phyloP scores from a whole-genome alignment of 2,888 invertebrate species.

The Andrena fulva region DNA sequence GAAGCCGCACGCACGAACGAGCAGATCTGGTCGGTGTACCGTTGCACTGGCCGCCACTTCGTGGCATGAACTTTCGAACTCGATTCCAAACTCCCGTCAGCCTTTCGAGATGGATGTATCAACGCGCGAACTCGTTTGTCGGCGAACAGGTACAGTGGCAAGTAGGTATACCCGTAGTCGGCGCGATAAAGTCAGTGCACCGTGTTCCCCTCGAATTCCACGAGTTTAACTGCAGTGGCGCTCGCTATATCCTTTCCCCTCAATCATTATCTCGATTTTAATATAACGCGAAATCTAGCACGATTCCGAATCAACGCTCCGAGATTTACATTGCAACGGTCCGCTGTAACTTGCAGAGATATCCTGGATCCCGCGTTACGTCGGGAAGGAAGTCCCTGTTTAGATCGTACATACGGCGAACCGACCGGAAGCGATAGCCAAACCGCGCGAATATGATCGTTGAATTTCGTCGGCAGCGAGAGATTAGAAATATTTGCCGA shows the following conservation, averaged over 20 bases:
- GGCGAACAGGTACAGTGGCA: not conserved
- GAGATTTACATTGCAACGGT: not conserved
- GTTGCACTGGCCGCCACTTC: conserved; percentile 36
- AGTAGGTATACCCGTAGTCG: not conserved
- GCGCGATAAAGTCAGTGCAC: not conserved
- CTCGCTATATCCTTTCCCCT: not conserved
- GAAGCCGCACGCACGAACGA: conserved; percentile 53
- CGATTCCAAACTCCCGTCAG: conserved; percentile 26
- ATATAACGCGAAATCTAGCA: not conserved
- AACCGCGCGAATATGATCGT: not conserved
- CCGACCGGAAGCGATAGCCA: not conserved
- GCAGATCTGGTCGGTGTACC: conserved; percentile 34
- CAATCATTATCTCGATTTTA: not conserved
- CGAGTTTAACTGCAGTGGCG: not conserved
- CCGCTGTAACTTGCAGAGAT: not conserved
- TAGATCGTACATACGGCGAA: not conserved
- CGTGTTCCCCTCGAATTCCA: not conserved
- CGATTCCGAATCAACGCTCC: not conserved
- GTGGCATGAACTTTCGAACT: conserved; percentile 49
- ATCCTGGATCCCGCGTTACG: not conserved
- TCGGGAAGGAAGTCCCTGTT: not conserved
- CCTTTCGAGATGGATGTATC: conserved; percentile 32
- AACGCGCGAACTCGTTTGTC: conserved; percentile 29
- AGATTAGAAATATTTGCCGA: conserved; percentile 21
- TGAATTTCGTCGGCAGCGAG: not conserved